phyloP scores from a whole-genome alignment of 1,140 invertebrate species.

The Orussus abietinus region DNA sequence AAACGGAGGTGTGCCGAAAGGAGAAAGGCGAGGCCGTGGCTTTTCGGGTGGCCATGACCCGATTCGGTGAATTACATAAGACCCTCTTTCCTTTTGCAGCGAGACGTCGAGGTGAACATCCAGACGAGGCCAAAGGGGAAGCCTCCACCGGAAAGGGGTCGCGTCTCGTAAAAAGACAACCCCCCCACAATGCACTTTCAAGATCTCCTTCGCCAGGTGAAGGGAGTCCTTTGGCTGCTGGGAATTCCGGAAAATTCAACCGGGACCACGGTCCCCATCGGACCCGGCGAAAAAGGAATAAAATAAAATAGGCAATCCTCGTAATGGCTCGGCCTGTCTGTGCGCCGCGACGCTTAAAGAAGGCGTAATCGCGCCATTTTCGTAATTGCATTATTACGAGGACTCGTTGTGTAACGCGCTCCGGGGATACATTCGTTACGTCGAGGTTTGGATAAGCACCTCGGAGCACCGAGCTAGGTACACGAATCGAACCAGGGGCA shows the following conservation, averaged over 20 bases:
- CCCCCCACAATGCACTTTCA: too few relatives aligned
- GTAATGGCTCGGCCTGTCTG: neutral
- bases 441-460: too few relatives aligned
- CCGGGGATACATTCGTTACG: conserved; percentile 13
- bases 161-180: too few relatives aligned
- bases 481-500: too few relatives aligned
- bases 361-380: conserved; percentile 24
- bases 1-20: too few relatives aligned
- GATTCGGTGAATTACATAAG: conserved; percentile 39
- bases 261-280: conserved; percentile 30
- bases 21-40: too few relatives aligned
- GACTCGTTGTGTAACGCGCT: conserved; percentile 23
- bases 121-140: conserved; percentile 34
- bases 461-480: too few relatives aligned
- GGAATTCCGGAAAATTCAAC: conserved; percentile 12
- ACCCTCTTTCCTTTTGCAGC: too few relatives aligned
- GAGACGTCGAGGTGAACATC: conserved; percentile 27
- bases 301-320: neutral
- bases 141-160: conserved; percentile 11
- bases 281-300: conserved; percentile 24
- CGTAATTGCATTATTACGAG: conserved; percentile 47
- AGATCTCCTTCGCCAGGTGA: too few relatives aligned
- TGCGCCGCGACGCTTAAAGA: neutral
- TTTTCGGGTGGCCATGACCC: conserved; percentile 41
- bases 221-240: too few relatives aligned